Conservation (phyloP, 37 sponge, comb jelly and placozoan species). For the Aplysina aerophoba region DNA sequence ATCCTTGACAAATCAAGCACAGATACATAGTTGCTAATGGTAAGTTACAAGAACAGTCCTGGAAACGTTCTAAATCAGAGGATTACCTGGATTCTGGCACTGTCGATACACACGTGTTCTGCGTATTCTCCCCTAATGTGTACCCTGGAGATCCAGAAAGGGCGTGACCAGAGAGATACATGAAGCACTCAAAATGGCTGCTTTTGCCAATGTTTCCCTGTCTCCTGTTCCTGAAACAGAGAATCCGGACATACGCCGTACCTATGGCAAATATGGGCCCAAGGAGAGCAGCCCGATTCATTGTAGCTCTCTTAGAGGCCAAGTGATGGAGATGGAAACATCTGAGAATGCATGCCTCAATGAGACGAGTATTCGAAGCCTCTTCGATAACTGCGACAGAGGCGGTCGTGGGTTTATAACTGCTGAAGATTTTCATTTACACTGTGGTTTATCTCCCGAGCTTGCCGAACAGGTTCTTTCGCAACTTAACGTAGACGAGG, state of each 20-base stretch:
- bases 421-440: not conserved
- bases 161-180: not conserved
- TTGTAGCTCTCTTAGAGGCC: no score
- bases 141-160: not conserved
- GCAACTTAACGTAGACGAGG: not conserved
- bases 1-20: constrained; percentile 42
- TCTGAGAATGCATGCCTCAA: no score
- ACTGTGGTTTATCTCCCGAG: not conserved
- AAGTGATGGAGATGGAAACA: no score
- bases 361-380: not conserved
- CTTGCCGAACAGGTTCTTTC: constrained; percentile 16
- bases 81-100: not conserved
- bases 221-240: not conserved
- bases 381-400: constrained; percentile 8
- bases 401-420: constrained; percentile 9
- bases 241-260: not conserved
- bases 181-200: not conserved
- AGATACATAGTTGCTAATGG: not conserved
- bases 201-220: not conserved
- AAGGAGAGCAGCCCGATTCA: constrained; percentile 26
- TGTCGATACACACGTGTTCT: not conserved
- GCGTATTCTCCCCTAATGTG: not conserved
- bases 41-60: not conserved
- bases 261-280: not conserved
- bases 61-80: not conserved